Base-by-base conservation (phyloP, 1,140 invertebrate species). In the Rhopalosiphum maidis region DNA sequence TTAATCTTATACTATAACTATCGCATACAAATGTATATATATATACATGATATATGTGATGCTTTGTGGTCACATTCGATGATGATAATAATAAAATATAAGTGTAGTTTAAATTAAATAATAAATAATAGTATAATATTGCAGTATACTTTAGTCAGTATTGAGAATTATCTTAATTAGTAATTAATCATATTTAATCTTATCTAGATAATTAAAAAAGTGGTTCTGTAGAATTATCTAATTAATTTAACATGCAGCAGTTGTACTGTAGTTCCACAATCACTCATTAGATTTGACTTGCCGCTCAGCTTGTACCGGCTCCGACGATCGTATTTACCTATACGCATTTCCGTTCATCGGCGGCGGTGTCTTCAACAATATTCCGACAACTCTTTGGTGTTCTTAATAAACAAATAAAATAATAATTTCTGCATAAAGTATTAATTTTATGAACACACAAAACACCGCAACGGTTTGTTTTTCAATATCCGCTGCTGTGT, bases 141-240 rank as follows among this genome's bases (percentile, higher is more conserved):
- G 15, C 25, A n/a, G 15, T n/a, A n/a, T 15, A 30, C 30, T 30
- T 30, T 11, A 60, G 25, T 30, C 60, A 35, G 46, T 46, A 25
- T 68, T 18, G 11, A 18, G n/a, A 3, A n/a, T 77, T 77, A n/a
- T 77, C n/a, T 77, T n/a, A 77, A 77, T n/a, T 4, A 18, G 15
- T n/a, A 77, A 77, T 77, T 77, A 77, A 77, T n/a, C n/a, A 77
- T 77, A n/a, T 5, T n/a, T 77, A 77, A n/a, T n/a, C 60, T 77
- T 77, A 68, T n/a, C 60, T 68, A n/a, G 11, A n/a, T 68, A 77
- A n/a, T 77, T n/a, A n/a, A 77, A 77, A 77, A 77, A 18, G 6
- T n/a, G 15, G 1, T 35, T 77, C 60, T 77, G 4, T 77, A n/a
- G 4, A 77, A 77, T 77, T 35, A 77, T 77, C 30, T 6, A 77